These are phyloP conservation scores for Callipepla squamata DNA, from an alignment of 2,113 vertebrate genomes.

Conservation along the genomic window DNA sequence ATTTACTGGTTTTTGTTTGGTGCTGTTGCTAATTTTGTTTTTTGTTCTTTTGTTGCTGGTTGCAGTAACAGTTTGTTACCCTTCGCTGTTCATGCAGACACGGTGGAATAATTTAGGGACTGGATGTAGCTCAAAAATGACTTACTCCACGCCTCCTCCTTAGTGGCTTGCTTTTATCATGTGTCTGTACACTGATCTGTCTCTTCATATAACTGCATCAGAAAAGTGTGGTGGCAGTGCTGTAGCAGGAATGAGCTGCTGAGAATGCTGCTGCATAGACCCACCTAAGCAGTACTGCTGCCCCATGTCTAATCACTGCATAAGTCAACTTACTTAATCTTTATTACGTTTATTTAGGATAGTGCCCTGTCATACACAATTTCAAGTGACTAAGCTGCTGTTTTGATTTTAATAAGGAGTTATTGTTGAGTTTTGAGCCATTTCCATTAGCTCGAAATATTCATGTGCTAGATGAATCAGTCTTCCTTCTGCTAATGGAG, in stretches of 20 bases:
- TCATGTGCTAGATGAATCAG: neutral
- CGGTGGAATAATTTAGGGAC: neutral
- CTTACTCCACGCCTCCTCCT: neutral
- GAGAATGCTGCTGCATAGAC: neutral
- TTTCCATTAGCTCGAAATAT: neutral
- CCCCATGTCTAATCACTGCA: neutral
- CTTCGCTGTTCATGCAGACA: fast-evolving
- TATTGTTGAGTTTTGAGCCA: neutral
- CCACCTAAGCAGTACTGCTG: neutral
- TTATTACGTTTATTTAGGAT: neutral
- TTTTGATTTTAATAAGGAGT: neutral
- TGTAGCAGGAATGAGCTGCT: neutral
- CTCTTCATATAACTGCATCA: neutral
- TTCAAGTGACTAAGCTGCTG: neutral
- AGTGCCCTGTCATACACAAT: neutral
- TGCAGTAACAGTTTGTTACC: neutral
- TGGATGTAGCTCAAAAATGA: neutral
- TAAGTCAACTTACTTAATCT: neutral
- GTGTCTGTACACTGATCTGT: neutral
- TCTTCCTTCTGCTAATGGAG: neutral
- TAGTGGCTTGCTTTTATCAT: neutral
- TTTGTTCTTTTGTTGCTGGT: neutral
- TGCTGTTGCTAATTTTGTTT: neutral
- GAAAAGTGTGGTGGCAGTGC: neutral
- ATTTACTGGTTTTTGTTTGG: neutral